phyloP scores from a whole-genome alignment of 2,113 vertebrate species.

The Pteruthius melanotis region DNA sequence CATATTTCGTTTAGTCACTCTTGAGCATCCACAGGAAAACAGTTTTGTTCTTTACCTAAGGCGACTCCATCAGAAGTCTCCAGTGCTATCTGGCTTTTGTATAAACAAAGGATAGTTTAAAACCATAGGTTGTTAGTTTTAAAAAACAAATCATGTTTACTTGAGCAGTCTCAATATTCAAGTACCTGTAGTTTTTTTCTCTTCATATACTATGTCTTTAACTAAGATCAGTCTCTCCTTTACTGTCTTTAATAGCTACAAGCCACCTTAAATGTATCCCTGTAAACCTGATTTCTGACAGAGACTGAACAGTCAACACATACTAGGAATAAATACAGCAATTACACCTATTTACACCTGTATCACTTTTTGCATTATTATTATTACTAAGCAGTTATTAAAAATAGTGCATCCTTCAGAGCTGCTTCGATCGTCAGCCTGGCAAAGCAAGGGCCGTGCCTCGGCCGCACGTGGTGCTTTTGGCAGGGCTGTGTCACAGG shows the following conservation, averaged over 20 bases:
- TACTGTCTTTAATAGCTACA: not conserved
- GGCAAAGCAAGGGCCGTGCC: not conserved
- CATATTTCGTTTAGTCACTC: not conserved
- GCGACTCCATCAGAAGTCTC: not conserved
- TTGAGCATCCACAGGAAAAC: not conserved
- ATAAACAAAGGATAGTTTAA: not conserved
- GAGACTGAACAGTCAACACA: not conserved
- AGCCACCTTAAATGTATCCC: constrained; percentile 18
- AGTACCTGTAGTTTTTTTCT: not conserved
- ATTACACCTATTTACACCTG: constrained; percentile 41
- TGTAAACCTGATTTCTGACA: constrained; percentile 21
- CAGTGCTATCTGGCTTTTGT: not conserved
- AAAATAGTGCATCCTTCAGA: not conserved
- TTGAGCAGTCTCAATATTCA: not conserved
- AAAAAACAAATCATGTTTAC: not conserved
- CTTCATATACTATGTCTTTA: not conserved
- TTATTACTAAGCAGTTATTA: constrained; percentile 28
- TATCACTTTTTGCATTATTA: not conserved
- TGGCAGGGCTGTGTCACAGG: rapidly evolving
- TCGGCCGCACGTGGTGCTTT: rapidly evolving
- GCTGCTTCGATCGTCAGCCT: not conserved
- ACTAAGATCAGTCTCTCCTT: not conserved
- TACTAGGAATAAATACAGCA: constrained; percentile 11
- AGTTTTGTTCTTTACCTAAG: not conserved
- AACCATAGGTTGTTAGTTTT: not conserved